Percentiles rank a stretch among this genome's conserved stretches.
phyloP scores from a whole-genome alignment of 2,888 invertebrate genomes.

The Ommatoiulus sabulosus region DNA sequence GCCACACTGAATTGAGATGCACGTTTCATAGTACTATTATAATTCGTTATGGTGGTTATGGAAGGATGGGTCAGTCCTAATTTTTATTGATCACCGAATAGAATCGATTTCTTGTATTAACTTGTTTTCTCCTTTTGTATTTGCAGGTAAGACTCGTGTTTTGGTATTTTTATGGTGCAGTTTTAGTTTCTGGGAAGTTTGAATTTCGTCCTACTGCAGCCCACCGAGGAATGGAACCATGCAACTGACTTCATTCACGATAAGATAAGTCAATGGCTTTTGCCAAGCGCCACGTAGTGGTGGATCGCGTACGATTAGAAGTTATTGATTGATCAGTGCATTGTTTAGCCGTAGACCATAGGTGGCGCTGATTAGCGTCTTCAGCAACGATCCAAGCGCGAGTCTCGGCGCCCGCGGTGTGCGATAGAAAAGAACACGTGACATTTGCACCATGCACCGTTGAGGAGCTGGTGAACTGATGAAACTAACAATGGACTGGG shows the following conservation, averaged over 20 bases:
- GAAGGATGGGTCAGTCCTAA: not conserved
- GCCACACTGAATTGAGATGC: not conserved
- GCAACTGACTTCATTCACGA: not conserved
- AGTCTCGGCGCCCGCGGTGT: not conserved
- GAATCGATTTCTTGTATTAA: not conserved
- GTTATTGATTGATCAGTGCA: not conserved
- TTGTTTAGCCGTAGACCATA: not conserved
- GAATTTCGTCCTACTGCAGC: not conserved
- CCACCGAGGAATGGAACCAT: not conserved
- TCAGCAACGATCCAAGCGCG: not conserved
- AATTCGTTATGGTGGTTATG: not conserved
- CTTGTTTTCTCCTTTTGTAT: not conserved
- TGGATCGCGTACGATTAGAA: no score
- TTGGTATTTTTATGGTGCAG: not conserved
- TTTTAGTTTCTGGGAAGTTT: not conserved
- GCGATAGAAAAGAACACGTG: not conserved
- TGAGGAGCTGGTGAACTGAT: slow-evolving; percentile 31
- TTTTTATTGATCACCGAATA: not conserved
- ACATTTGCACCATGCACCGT: not conserved
- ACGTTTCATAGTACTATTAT: not conserved
- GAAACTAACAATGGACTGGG: slow-evolving; percentile 35
- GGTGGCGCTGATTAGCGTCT: not conserved
- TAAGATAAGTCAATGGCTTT: not conserved
- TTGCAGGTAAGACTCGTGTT: slow-evolving; percentile 5
- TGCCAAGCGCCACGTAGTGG: no score